Evolutionary conservation across 2,797 vertebrate species (phyloP), one percentile per base, ranked within the genome.

Genomic region (Dermochelys coriacea): DNA sequence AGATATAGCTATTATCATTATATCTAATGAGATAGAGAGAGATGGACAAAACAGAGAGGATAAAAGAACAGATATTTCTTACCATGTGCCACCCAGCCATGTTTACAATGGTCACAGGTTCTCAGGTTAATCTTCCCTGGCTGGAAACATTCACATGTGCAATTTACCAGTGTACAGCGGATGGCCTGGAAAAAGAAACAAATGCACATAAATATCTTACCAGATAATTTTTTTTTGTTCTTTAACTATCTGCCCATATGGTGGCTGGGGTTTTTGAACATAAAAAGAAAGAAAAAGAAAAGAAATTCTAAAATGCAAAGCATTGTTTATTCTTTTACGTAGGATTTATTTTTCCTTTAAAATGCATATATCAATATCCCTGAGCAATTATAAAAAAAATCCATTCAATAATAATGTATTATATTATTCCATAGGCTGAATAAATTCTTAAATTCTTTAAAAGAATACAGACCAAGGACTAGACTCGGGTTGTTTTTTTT

Each of bases 1-100:
- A 80, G 5, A 1, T 54, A 68, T 1, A 12, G 37, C 11, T 59
- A 54, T 25, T 80, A 4, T 15, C 27, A 80, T 18, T 12, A 41
- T 82, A 64, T 74, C 84, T 23, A 68, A 82, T 82, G 25, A 79
- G 8, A 81, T 12, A 41, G 8, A 8, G 68, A 84, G 82, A 61
- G 5, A 64, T 2, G 5, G 84, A 90, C 61, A 94, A 5, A 88
- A 84, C 11, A 87, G 78, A 78, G 55, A 95, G 18, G 11, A 45
- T 6, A 90, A 93, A 41, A 11, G 49, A 90, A 91, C 5, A 85
- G 37, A n/a, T 3, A 80, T 97, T 97, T 98, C 98, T 99, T 98
- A 99, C 99, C 99, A 61, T 99, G 99, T 97, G 99, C 99, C 95
- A 99, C 99, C 99, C 99, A 99, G 98, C 99, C 99, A 97, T 99